A percentile compares a stretch with the other conserved stretches of the same genome.
Evolutionary conservation across 1,140 invertebrate species (phyloP).

Genomic region (Tetramorium parvispinum): DNA sequence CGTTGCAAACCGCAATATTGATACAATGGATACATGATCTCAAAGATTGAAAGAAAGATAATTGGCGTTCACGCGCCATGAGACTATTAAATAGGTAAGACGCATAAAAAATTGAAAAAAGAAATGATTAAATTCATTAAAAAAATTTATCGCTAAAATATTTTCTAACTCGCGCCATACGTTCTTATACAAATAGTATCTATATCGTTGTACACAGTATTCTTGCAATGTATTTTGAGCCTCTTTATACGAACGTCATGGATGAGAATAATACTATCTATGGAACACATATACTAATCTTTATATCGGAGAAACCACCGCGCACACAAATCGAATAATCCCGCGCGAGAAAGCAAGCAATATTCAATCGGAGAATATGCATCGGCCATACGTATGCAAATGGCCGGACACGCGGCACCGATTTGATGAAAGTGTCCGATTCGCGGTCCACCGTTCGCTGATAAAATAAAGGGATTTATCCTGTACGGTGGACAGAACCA

Average conservation of each 20-base stretch:
- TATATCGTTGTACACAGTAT: not conserved
- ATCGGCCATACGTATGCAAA: slow-evolving; percentile 70
- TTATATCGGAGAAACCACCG: slow-evolving; percentile 63
- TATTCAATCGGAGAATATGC: slow-evolving; percentile 61
- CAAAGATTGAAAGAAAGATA: not conserved
- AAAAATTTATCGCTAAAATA: not conserved
- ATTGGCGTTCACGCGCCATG: not conserved
- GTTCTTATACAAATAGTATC: not conserved
- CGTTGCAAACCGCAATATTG: not conserved
- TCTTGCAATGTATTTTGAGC: not conserved
- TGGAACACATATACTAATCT: slow-evolving; percentile 24
- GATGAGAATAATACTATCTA: slow-evolving; percentile 29
- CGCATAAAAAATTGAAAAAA: not conserved
- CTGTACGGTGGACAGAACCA: not conserved
- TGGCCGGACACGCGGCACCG: slow-evolving; percentile 51
- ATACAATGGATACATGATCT: slow-evolving; percentile 2
- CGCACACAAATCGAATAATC: slow-evolving; percentile 58
- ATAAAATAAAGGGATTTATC: slow-evolving; percentile 45
- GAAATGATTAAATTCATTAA: not conserved
- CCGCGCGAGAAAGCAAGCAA: slow-evolving; percentile 60
- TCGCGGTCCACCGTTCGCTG: slow-evolving; percentile 38
- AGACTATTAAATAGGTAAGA: not conserved
- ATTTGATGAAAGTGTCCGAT: slow-evolving; percentile 72
- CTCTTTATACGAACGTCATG: slow-evolving; percentile 5
- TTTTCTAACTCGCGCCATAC: not conserved